Conservation (phyloP, 2,888 invertebrate genomes). For the Mimachlamys varia region DNA sequence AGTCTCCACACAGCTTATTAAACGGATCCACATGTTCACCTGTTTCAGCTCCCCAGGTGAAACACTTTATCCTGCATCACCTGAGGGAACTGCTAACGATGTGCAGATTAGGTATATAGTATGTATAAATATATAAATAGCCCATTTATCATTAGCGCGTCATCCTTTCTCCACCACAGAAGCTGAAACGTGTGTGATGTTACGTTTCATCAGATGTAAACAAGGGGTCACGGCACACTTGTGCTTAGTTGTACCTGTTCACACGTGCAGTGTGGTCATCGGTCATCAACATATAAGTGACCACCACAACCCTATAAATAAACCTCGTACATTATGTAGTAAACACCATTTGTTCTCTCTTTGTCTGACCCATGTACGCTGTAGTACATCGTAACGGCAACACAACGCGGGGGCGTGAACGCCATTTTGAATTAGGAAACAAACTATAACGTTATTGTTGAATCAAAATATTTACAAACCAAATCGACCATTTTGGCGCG, state of each 20-base stretch:
- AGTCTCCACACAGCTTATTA: no score
- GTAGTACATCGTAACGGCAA: background rate
- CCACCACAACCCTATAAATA: background rate
- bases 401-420: background rate
- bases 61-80: background rate
- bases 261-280: background rate
- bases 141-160: background rate
- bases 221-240: background rate
- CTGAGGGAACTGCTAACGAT: background rate
- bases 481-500: slow-evolving; percentile 35
- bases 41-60: background rate
- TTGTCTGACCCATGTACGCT: background rate
- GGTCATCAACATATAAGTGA: background rate
- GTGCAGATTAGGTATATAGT: background rate
- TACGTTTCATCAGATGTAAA: background rate
- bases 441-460: background rate
- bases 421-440: background rate
- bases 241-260: background rate
- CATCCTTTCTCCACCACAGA: background rate
- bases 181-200: slow-evolving; percentile 17
- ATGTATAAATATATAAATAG: background rate
- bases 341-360: background rate
- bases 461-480: background rate
- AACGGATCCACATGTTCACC: background rate
- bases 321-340: background rate